phyloP scores from a whole-genome alignment of 2,113 vertebrate genomes.

The Chamaetylas fuelleborni region DNA sequence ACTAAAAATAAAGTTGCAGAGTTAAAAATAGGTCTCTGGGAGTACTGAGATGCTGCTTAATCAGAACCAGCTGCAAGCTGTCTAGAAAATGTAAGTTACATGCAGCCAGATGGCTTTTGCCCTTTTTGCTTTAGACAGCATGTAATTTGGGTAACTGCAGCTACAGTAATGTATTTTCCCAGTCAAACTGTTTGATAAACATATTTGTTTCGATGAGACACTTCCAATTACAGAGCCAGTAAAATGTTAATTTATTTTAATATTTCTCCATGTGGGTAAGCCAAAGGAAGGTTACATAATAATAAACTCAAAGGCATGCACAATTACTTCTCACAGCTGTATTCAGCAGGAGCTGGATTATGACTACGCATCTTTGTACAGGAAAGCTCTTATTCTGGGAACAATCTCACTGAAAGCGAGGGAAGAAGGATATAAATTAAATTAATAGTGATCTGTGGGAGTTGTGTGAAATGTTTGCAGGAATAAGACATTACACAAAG shows the following conservation, averaged over 20 bases:
- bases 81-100: constrained; percentile 81
- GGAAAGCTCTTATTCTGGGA: not conserved
- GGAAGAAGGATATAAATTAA: not conserved
- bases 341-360: not conserved
- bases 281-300: constrained; percentile 44
- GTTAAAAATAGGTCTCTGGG: constrained; percentile 79
- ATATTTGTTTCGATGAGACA: constrained; percentile 77
- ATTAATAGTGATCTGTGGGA: not conserved
- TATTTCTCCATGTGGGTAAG: constrained; percentile 58
- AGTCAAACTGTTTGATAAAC: constrained; percentile 83
- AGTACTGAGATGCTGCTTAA: constrained; percentile 80
- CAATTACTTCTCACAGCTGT: constrained; percentile 1
- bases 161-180: constrained; percentile 76
- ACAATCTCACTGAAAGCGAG: not conserved
- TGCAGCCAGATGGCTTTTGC: constrained; percentile 84
- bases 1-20: constrained; percentile 76
- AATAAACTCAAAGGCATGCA: not conserved
- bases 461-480: not conserved
- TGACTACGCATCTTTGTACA: not conserved
- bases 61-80: constrained; percentile 85
- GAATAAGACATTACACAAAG: not conserved
- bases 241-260: constrained; percentile 80
- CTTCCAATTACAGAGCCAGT: constrained; percentile 75
- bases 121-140: constrained; percentile 80
- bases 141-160: constrained; percentile 79